phyloP scores from a whole-genome alignment of 1,140 invertebrate genomes.

The Aculops lycopersici region DNA sequence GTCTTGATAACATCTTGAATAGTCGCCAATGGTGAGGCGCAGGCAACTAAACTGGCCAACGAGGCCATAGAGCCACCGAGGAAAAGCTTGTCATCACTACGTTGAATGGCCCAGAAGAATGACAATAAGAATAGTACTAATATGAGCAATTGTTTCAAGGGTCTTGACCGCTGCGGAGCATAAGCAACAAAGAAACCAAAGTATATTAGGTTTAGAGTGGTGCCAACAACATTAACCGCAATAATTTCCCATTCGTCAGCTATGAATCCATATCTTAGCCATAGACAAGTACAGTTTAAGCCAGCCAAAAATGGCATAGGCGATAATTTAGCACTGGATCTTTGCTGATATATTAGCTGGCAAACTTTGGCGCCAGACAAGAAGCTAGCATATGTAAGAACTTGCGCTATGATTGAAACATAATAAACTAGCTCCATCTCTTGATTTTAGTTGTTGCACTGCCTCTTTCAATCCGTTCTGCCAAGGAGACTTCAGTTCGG shows the following conservation, averaged over 20 bases:
- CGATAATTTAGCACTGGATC: background rate
- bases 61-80: constrained; percentile 16
- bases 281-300: constrained; percentile 23
- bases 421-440: background rate
- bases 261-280: constrained; percentile 31
- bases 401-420: background rate
- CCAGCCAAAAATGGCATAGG: background rate
- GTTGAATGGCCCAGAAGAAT: constrained; percentile 2
- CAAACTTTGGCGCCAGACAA: background rate
- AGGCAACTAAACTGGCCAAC: constrained; percentile 33
- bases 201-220: constrained; percentile 28
- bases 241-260: constrained; percentile 28
- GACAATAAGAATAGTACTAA: constrained; percentile 1
- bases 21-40: constrained; percentile 37
- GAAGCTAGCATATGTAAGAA: background rate
- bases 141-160: constrained; percentile 10
- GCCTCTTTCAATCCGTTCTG: too few relatives aligned
- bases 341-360: background rate
- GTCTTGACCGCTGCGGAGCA: constrained; percentile 24
- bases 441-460: too few relatives aligned
- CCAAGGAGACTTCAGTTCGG: too few relatives aligned
- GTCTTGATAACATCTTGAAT: constrained; percentile 33
- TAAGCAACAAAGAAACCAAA: constrained; percentile 26
- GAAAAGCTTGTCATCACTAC: background rate
- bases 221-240: constrained; percentile 30